Base-by-base conservation (phyloP, 2,888 invertebrate genomes). In the Oscheius sp. region DNA sequence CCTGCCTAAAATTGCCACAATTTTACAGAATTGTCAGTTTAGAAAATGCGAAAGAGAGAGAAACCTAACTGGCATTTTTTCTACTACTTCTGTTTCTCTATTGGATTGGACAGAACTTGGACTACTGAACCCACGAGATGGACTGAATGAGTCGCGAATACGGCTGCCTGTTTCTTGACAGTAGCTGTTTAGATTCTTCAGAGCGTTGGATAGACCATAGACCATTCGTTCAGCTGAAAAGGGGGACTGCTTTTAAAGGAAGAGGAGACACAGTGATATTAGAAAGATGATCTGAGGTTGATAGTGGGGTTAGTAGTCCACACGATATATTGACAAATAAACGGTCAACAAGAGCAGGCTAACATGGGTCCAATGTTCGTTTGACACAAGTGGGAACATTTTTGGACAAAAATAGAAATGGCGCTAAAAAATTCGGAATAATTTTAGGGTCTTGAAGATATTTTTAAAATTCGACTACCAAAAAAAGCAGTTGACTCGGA, bases 121-220 rank as follows among this genome's bases (percentile, higher is more conserved):
- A 56, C 41, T 61, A 59, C 21, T 29, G 18, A 63, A 82, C 85
- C 73, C 66, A 86, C 86, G 77, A 29, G 80, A 75, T 41, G 83
- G 83, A 21, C 85, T 84, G 52, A 87, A 74, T 13, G 84, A 81
- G 58, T 84, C 84, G 25, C 84, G 78, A 52, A 86, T 59, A 52
- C 83, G 82, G 18, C 75, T 77, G 16, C 86, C 80, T 53, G 79
- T 81, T 58, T 86, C 84, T 71, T 86, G 85, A 74, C 82, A 87
- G 73, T 84, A 87, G 69, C 66, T 80, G 79, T 87, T 87, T 64
- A 87, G 72, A 71, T 82, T 85, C 71, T 84, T 83, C 68, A 87
- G 70, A 45, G 84, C 84, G 69, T 81, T 79, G 35, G 83, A 79
- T 61, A 87, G 79, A 45, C 80, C 79, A 78, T 81, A 79, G 74